Conservation (phyloP, 2,888 invertebrate genomes). For the Hypomecis punctinalis region DNA sequence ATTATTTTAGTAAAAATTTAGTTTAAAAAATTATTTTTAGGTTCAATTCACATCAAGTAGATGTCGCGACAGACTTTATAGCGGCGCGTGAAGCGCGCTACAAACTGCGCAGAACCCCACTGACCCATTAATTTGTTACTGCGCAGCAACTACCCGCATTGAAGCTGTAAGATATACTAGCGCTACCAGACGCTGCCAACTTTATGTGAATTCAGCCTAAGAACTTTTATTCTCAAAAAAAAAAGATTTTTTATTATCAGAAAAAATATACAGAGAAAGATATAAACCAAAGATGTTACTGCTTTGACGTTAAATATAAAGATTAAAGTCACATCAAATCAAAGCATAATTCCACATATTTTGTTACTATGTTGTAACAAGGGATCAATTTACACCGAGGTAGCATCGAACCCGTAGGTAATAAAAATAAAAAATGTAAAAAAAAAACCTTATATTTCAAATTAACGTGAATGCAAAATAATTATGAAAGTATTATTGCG, state of each 20-base stretch:
- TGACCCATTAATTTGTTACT: too few relatives aligned
- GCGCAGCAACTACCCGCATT: too few relatives aligned
- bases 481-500: too few relatives aligned
- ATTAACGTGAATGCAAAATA: too few relatives aligned
- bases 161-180: too few relatives aligned
- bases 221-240: background rate
- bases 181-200: background rate
- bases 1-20: background rate
- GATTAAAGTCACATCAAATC: slow-evolving; percentile 12
- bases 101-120: too few relatives aligned
- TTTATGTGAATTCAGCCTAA: background rate
- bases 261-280: background rate
- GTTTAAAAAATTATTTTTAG: background rate
- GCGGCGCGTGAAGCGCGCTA: too few relatives aligned
- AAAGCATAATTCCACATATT: slow-evolving; percentile 1
- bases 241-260: background rate
- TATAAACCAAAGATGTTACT: background rate
- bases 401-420: background rate
- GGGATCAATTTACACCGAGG: background rate
- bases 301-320: slow-evolving; percentile 3
- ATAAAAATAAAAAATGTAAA: background rate
- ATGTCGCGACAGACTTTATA: too few relatives aligned
- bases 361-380: background rate
- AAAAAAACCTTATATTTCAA: background rate
- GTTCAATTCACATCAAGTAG: background rate